Base-by-base conservation (phyloP, 2,797 vertebrate species). In the Melanogrammus aeglefinus region DNA sequence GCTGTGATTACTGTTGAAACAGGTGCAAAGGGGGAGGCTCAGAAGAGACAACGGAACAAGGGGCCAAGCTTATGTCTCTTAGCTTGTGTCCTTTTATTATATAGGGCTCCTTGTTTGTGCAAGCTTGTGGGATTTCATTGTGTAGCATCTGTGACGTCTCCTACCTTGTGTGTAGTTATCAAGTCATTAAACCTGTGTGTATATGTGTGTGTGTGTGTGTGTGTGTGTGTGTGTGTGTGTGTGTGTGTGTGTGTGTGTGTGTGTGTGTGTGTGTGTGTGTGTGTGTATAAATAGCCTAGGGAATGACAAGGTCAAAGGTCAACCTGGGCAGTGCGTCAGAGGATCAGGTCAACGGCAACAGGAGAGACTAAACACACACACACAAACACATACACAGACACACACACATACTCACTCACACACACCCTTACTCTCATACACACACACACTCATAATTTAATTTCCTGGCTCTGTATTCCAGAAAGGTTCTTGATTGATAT, bases 221-320 rank as follows among this genome's bases (percentile, higher is more conserved):
- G n/a, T n/a, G n/a, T n/a, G n/a, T n/a, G n/a, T n/a, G n/a, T n/a
- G n/a, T n/a, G n/a, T n/a, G n/a, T n/a, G n/a, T n/a, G n/a, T n/a
- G n/a, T n/a, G n/a, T n/a, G n/a, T n/a, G n/a, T n/a, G n/a, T n/a
- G n/a, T n/a, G n/a, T n/a, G n/a, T n/a, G n/a, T n/a, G n/a, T n/a
- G n/a, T n/a, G n/a, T n/a, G 44, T 47, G 7, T 47, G 44, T 47
- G 44, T 47, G 44, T 47, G 44, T 47, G 87, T 70, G 71, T 83
- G 79, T 39, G 85, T 77, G 80, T 91, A 91, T 90, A 91, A 92
- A 90, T 90, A 93, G 87, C 78, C 79, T 72, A 44, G 73, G 51
- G 73, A 85, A 81, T 74, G 81, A 82, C 33, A 77, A 86, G 90
- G 72, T 57, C 86, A 89, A 75, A 88, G 89, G 85, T 90, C 83